Evolutionary conservation across 2,797 vertebrate genomes (phyloP).

Genomic region (Tarsius wallacei): DNA sequence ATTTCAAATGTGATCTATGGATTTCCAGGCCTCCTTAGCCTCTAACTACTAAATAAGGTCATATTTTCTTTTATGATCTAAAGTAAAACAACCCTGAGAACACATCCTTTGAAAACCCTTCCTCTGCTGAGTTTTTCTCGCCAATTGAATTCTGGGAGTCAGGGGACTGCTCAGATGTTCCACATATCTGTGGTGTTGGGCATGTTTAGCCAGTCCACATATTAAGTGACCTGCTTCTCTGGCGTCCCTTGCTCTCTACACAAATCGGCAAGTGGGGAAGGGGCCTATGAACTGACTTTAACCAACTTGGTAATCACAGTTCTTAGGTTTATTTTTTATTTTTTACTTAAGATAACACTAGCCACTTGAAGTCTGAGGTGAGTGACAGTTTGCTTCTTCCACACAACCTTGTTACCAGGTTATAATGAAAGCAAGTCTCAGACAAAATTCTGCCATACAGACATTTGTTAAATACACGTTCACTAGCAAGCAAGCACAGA

Average conservation of each 20-base stretch:
- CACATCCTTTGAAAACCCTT: not conserved
- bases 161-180: not conserved
- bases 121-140: slow-evolving; percentile 1
- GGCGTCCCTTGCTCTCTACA: not conserved
- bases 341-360: not conserved
- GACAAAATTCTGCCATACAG: not conserved
- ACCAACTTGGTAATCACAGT: not conserved
- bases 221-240: not conserved
- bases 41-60: not conserved
- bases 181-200: not conserved
- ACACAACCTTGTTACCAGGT: not conserved
- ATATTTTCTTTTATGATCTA: not conserved
- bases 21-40: not conserved
- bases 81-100: not conserved
- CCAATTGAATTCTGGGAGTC: not conserved
- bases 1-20: slow-evolving; percentile 5
- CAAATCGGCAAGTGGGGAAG: not conserved
- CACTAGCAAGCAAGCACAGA: not conserved
- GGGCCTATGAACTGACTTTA: not conserved
- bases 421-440: slow-evolving; percentile 39
- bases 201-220: not conserved
- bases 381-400: not conserved
- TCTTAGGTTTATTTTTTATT: not conserved
- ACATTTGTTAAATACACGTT: slow-evolving; percentile 21
- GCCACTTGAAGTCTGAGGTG: not conserved